Conservation (phyloP, 2,113 vertebrate genomes). For the Zeus faber region DNA sequence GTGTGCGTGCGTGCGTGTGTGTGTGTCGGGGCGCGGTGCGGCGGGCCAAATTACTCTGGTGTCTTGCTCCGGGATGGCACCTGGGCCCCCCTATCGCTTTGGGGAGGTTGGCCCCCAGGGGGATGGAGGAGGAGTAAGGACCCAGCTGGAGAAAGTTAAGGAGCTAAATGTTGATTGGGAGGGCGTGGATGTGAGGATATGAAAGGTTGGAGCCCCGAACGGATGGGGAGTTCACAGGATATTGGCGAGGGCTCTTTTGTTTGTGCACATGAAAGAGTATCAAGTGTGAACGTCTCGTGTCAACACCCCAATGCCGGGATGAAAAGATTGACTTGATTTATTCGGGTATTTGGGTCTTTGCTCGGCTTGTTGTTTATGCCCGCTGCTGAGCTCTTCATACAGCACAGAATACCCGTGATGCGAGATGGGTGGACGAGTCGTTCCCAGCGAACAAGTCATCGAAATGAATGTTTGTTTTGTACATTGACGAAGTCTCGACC, state of each 20-base stretch:
- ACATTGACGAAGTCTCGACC: too few relatives aligned
- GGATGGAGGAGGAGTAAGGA: conserved; percentile 57
- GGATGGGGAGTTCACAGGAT: conserved; percentile 41
- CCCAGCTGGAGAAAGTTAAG: conserved; percentile 83
- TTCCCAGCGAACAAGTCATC: too few relatives aligned
- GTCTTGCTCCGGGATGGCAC: conserved; percentile 77
- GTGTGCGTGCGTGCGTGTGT: conserved; percentile 66
- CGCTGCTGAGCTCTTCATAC: conserved; percentile 43
- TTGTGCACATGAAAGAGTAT: conserved; percentile 60
- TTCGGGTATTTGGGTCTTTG: conserved; percentile 41
- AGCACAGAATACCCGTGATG: background rate
- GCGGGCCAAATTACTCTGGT: conserved; percentile 79
- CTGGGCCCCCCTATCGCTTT: conserved; percentile 81
- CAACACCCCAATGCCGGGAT: background rate
- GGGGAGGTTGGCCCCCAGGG: conserved; percentile 68
- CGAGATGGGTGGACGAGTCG: too few relatives aligned
- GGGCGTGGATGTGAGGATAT: conserved; percentile 41
- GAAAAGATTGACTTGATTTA: background rate
- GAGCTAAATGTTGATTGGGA: conserved; percentile 71
- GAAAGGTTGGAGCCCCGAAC: conserved; percentile 27
- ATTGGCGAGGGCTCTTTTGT: conserved; percentile 63
- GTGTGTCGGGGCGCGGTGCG: conserved; percentile 67
- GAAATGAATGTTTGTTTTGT: too few relatives aligned
- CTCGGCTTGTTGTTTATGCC: conserved; percentile 42
- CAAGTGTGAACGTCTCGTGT: conserved; percentile 26